Evolutionary conservation across 92 coral and sea anemone species (phyloP).

Genomic region (Epizoanthus rinbou): DNA sequence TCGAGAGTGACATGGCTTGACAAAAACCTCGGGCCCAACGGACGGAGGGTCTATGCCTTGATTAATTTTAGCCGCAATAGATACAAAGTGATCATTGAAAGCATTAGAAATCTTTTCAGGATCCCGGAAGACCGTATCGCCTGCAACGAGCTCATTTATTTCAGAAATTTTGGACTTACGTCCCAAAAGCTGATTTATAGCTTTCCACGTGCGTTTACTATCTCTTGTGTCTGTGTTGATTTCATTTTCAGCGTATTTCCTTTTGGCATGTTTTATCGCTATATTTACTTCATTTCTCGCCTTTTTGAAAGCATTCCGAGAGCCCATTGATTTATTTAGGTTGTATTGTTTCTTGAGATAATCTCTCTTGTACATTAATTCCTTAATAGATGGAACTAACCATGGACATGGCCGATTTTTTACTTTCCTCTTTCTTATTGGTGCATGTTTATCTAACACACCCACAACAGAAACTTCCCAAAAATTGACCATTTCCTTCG

Average conservation of each 20-base stretch:
- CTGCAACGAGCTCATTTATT: conserved; percentile 22
- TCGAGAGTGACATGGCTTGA: conserved; percentile 18
- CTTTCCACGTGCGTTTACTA: conserved; percentile 42
- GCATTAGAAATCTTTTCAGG: conserved; percentile 36
- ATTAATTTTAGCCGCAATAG: conserved; percentile 33
- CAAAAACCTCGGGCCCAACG: conserved; percentile 10
- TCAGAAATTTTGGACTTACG: conserved; percentile 30
- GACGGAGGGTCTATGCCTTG: conserved; percentile 18
- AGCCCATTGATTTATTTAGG: conserved; percentile 9
- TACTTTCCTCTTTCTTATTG: conserved; percentile 15
- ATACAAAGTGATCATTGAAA: conserved; percentile 39
- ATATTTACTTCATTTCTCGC: conserved; percentile 36
- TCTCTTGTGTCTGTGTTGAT: conserved; percentile 18
- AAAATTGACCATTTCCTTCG: conserved; percentile 20
- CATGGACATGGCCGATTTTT: conserved; percentile 36
- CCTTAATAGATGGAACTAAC: conserved; percentile 14
- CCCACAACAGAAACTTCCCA: conserved; percentile 28
- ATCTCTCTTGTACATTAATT: conserved; percentile 32
- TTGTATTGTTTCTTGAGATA: conserved; percentile 25
- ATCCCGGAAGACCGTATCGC: conserved; percentile 3
- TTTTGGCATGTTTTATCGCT: conserved; percentile 31
- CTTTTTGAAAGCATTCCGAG: conserved; percentile 21
- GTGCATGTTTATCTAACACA: conserved; percentile 42
- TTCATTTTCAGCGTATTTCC: conserved; percentile 18
- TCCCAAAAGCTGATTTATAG: conserved; percentile 19